A percentile compares a stretch with the other conserved stretches of the same genome.
These are phyloP conservation scores for Deroplatys truncata DNA, from an alignment of 2,888 invertebrate genomes.

Conservation along the genomic window DNA sequence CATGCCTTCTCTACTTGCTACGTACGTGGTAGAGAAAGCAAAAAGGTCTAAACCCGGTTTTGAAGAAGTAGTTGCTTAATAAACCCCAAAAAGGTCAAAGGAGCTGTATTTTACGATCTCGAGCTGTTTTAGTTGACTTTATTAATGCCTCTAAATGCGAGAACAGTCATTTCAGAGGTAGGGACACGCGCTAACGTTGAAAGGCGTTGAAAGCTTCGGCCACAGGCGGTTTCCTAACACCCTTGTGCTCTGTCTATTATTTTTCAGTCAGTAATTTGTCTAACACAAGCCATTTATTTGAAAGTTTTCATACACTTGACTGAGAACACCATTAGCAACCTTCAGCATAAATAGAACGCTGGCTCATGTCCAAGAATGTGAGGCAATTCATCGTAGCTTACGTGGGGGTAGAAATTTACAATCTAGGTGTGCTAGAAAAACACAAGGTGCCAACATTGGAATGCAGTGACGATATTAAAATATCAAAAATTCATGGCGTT, in stretches of 20 bases:
- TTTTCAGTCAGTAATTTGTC: background rate
- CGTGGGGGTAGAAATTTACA: background rate
- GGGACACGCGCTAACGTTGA: background rate
- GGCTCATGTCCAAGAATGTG: background rate
- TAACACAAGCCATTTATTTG: background rate
- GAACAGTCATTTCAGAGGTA: no score
- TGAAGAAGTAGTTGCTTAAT: no score
- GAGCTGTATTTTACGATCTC: no score
- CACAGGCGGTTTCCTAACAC: background rate
- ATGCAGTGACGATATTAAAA: background rate
- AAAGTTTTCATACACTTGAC: background rate
- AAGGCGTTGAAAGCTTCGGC: background rate
- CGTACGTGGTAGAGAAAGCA: no score
- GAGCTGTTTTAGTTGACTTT: no score
- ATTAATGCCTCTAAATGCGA: no score
- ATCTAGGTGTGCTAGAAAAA: background rate
- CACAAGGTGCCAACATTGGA: background rate
- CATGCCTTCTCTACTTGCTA: no score
- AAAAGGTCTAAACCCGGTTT: no score
- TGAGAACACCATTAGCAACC: background rate
- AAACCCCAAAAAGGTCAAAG: no score
- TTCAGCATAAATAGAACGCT: background rate
- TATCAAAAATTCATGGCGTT: background rate
- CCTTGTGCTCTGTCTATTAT: background rate
- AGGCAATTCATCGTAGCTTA: background rate